Conservation (phyloP, 2,797 vertebrate species). For the Onychomys torridus region DNA sequence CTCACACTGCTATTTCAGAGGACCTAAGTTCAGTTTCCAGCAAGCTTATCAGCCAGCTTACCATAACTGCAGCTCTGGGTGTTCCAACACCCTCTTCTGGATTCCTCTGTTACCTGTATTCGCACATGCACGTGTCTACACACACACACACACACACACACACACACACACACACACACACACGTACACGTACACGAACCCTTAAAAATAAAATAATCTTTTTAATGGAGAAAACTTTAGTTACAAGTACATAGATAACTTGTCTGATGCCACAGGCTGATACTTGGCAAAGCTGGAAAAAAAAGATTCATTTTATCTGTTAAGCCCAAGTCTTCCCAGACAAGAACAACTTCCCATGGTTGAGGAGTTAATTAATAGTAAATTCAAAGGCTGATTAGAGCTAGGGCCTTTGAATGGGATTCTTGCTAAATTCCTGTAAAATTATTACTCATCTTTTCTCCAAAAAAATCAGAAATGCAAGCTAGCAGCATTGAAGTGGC, state of each 20-base stretch:
- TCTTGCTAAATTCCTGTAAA: conserved; percentile 38
- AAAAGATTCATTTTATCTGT: not conserved
- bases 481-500: not conserved
- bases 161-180: not conserved
- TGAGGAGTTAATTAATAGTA: conserved; percentile 12
- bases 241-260: not conserved
- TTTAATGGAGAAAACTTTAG: not conserved
- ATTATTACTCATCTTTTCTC: conserved; percentile 34
- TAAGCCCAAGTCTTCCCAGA: not conserved
- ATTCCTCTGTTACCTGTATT: not conserved
- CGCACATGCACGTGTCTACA: not conserved
- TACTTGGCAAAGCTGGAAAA: not conserved
- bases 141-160: not conserved
- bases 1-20: not conserved
- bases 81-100: not conserved
- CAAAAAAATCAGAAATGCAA: conserved; percentile 34
- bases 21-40: not conserved
- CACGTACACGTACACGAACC: no score
- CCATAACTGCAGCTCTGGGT: not conserved
- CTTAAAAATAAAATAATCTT: not conserved
- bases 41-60: not conserved
- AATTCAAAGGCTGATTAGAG: conserved; percentile 34
- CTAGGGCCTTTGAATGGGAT: not conserved
- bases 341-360: not conserved
- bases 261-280: not conserved